phyloP scores from a whole-genome alignment of 2,113 vertebrate genomes.

The Lethenteron camtschaticum region DNA sequence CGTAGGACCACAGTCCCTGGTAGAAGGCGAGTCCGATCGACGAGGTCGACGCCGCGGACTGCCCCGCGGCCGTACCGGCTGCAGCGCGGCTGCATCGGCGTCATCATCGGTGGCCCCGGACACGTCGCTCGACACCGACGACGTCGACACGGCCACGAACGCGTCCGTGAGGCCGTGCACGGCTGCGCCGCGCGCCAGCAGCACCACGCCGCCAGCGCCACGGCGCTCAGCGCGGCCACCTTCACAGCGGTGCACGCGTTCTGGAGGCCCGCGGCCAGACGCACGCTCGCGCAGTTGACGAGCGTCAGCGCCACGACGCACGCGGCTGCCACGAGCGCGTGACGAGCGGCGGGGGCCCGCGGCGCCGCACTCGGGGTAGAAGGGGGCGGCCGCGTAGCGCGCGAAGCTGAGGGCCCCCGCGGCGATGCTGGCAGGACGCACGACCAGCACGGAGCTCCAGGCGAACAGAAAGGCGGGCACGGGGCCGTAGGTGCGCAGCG shows the following conservation, averaged over 20 bases:
- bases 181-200: slow-evolving; percentile 18
- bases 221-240: slow-evolving; percentile 27
- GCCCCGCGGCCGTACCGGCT: slow-evolving; percentile 19
- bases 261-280: slow-evolving; percentile 26
- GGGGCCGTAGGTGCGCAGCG: slow-evolving; percentile 35
- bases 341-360: slow-evolving; percentile 14
- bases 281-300: slow-evolving; percentile 31
- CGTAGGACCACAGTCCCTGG: slow-evolving; percentile 45
- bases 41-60: slow-evolving; percentile 10
- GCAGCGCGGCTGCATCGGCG: too few species aligned
- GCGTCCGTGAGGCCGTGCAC: slow-evolving; percentile 20
- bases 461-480: slow-evolving; percentile 36
- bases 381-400: slow-evolving; percentile 25
- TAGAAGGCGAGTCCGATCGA: slow-evolving; percentile 35
- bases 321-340: slow-evolving; percentile 23
- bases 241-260: slow-evolving; percentile 38
- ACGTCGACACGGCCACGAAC: slow-evolving; percentile 16
- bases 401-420: slow-evolving; percentile 37
- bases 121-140: too few species aligned
- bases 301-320: slow-evolving; percentile 26
- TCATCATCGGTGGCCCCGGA: too few species aligned
- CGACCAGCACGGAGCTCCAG: slow-evolving; percentile 27
- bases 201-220: slow-evolving; percentile 27
- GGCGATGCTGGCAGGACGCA: slow-evolving; percentile 27
- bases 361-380: slow-evolving; percentile 26